Percentiles rank a stretch among this genome's conserved stretches.
These are phyloP conservation scores for Aphis gossypii DNA, from an alignment of 1,140 invertebrate species.

Conservation along the genomic window DNA sequence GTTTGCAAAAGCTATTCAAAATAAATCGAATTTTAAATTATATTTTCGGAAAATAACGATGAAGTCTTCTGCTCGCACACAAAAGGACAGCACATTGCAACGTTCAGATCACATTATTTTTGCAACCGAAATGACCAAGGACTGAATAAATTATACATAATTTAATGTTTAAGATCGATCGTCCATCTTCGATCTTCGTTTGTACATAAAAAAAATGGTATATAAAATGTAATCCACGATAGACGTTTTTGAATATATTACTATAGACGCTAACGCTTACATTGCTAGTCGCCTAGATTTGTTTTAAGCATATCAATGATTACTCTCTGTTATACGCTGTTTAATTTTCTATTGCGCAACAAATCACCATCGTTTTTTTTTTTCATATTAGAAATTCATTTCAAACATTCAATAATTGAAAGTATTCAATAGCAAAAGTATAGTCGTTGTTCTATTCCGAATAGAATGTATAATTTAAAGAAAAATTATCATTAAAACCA, in stretches of 20 bases:
- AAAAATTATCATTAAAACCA: conserved; percentile 6
- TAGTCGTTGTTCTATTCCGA: not conserved
- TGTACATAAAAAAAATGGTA: conserved; percentile 24
- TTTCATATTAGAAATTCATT: conserved; percentile 14
- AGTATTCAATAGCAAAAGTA: not conserved
- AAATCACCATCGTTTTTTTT: not conserved
- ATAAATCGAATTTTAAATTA: conserved; percentile 30
- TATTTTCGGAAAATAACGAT: conserved; percentile 47
- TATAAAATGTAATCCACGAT: conserved; percentile 34
- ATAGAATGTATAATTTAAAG: conserved; percentile 12
- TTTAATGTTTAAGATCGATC: conserved; percentile 15
- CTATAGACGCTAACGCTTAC: not conserved
- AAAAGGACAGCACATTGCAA: not conserved
- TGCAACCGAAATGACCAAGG: conserved; percentile 56
- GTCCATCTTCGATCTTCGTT: conserved; percentile 41
- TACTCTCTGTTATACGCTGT: not conserved
- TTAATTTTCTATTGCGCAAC: conserved; percentile 35
- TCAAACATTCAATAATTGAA: not conserved
- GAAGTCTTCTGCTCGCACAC: not conserved
- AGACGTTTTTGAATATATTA: conserved; percentile 33
- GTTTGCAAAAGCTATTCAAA: not conserved
- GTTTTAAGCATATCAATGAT: not conserved
- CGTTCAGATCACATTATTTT: conserved; percentile 35
- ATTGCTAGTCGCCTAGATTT: conserved; percentile 8
- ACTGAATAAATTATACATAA: conserved; percentile 56